These are phyloP conservation scores for Lasioglossum vierecki DNA, from an alignment of 2,888 invertebrate species.

Conservation along the genomic window DNA sequence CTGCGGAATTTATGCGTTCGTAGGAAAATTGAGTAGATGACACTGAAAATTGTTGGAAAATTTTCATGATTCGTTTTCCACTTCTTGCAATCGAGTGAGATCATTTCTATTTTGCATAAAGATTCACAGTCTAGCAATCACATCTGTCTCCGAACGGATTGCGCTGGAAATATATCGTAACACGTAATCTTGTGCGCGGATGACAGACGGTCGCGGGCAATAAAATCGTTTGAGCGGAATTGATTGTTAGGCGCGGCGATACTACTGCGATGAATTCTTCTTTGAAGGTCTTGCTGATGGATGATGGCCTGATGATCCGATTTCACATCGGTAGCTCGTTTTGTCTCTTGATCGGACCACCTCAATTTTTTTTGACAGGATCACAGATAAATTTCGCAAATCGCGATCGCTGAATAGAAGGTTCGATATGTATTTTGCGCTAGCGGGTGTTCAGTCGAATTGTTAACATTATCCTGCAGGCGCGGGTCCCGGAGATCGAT, in stretches of 20 bases:
- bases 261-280: neutral
- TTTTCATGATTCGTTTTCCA: too few relatives aligned
- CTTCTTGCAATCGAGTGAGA: too few relatives aligned
- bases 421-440: neutral
- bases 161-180: neutral
- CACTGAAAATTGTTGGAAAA: too few relatives aligned
- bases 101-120: too few relatives aligned
- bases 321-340: neutral
- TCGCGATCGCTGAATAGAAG: neutral
- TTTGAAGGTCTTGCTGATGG: neutral
- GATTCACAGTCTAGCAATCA: neutral
- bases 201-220: neutral
- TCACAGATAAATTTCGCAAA: neutral
- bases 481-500: neutral
- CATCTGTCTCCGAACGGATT: neutral
- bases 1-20: too few relatives aligned
- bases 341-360: neutral
- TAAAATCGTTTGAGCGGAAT: constrained; percentile 4
- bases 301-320: neutral
- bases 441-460: neutral
- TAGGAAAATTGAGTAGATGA: too few relatives aligned
- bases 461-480: neutral
- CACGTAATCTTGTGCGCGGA: neutral
- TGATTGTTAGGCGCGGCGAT: neutral
- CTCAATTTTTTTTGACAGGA: neutral